Base-by-base conservation (phyloP, 2,888 invertebrate genomes). In the Notocelia uddmanniana region DNA sequence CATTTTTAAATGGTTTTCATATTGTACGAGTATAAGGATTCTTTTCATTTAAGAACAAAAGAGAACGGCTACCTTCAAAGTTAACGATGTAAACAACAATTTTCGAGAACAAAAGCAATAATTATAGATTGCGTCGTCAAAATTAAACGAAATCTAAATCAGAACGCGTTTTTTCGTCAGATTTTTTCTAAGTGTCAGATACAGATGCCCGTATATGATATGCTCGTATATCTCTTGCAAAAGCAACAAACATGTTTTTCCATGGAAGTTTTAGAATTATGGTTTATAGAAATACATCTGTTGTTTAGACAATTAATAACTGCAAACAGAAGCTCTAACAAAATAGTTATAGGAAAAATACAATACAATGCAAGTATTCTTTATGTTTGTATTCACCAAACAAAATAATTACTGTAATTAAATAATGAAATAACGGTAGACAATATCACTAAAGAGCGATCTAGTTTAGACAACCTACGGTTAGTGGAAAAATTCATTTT, bases 161-260 rank as follows among this genome's bases (percentile, higher is more conserved):
- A 62, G n/a, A n/a, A n/a, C n/a, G n/a, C n/a, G 18, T 48, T 48
- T 62, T 50, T 31, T 26, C 26, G 34, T 13, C 52, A 13, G 11
- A 48, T 8, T 15, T 34, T 63, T 63, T 48, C 19, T 63, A 26
- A 54, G 19, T 41, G 31, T n/a, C 52, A 5, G 37, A 13, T 23
- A 5, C n/a, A n/a, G n/a, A n/a, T n/a, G n/a, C n/a, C n/a, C n/a
- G n/a, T n/a, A n/a, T n/a, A n/a, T 26, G 5, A 26, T 26, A 26
- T 26, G n/a, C 26, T 26, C 26, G 26, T 26, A 26, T 26, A 26
- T 26, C 26, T n/a, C n/a, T 66, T 23, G 18, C 0, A 55, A 55
- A 55, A 66, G 18, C 19, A 66, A 54, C 41, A 54, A 66, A 55
- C 55, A 26, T 54, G 41, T 60, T 68, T 59, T 68, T 60, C 60